Base-by-base conservation (phyloP, 1,140 invertebrate genomes). In the Drosophila fuyamai region DNA sequence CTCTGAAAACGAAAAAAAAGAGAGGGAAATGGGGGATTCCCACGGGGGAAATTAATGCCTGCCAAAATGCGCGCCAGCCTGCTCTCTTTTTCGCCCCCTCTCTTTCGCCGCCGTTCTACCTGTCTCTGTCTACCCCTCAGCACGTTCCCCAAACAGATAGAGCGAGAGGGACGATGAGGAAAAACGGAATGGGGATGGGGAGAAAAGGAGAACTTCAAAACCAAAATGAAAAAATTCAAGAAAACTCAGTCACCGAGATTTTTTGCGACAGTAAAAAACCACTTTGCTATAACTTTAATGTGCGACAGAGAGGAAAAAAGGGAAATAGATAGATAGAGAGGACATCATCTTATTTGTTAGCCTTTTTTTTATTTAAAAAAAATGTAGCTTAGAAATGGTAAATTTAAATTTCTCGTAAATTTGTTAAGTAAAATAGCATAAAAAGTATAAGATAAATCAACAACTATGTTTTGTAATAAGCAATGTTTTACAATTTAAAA, bases 21-120 rank as follows among this genome's bases (percentile, higher is more conserved):
- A 36, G 16, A 16, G 16, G 53, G 9, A 43, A 51, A 63, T 50
- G 40, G 55, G 59, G 70, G 41, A 66, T 47, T 66, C 48, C 48
- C 55, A 78, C 82, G 81, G 81, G 81, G 85, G 74, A 78, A 85
- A 85, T 85, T 85, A 83, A 83, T 84, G 81, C 82, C 81, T 84
- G 73, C 81, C 81, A 84, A 84, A 84, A 84, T 85, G 67, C 62
- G 67, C 61, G 48, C 47, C 51, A 56, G 50, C 43, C 70, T 60
- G 76, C 62, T 67, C 60, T 63, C 58, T 54, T 84, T 74, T 79
- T 23, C 4, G 12, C n/a, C 14, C 35, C 43, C 23, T 32, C 32
- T 32, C n/a, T 9, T 14, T n/a, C 35, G 0, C n/a, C 10, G 5
- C 13, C 29, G 3, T 23, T 6, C 32, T 10, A 5, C 40, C 50